Conservation (phyloP, 2,888 invertebrate species). For the Silvanus unidentatus region DNA sequence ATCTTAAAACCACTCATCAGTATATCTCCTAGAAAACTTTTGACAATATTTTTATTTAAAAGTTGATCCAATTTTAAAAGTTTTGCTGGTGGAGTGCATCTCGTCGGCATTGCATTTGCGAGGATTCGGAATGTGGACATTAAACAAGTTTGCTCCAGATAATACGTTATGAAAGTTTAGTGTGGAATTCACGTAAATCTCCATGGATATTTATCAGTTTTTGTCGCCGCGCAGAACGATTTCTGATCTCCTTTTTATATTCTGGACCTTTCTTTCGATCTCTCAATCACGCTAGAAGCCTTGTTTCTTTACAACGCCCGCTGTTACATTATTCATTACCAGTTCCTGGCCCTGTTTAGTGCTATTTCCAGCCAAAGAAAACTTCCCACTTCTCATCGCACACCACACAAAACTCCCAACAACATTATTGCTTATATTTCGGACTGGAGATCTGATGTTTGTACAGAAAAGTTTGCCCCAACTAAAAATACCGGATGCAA, state of each 20-base stretch:
- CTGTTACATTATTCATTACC: conserved; percentile 48
- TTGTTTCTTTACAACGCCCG: conserved; percentile 47
- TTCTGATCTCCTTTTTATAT: conserved; percentile 50
- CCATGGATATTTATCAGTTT: conserved; percentile 46
- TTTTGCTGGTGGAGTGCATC: background rate
- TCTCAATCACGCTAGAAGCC: conserved; percentile 46
- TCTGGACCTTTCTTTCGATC: conserved; percentile 46
- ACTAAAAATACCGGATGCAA: too few species aligned
- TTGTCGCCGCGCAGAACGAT: conserved; percentile 47
- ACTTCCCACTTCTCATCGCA: conserved; percentile 7
- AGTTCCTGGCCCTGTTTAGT: conserved; percentile 29
- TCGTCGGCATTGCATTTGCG: too few species aligned
- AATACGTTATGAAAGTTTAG: conserved; percentile 31
- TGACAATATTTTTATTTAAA: background rate
- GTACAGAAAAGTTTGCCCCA: too few species aligned
- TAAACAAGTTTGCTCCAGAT: conserved; percentile 28
- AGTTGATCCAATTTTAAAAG: conserved; percentile 4
- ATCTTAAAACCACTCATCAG: background rate
- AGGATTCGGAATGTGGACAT: conserved; percentile 23
- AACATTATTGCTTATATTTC: too few species aligned
- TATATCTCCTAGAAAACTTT: background rate
- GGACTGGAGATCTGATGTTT: too few species aligned
- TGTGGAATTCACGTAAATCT: conserved; percentile 39
- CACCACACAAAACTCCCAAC: too few species aligned
- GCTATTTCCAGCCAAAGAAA: conserved; percentile 29